Evolutionary conservation across 2,113 vertebrate species (phyloP), one percentile per base, ranked within the genome.

Genomic region (Pollimyrus isidori): DNA sequence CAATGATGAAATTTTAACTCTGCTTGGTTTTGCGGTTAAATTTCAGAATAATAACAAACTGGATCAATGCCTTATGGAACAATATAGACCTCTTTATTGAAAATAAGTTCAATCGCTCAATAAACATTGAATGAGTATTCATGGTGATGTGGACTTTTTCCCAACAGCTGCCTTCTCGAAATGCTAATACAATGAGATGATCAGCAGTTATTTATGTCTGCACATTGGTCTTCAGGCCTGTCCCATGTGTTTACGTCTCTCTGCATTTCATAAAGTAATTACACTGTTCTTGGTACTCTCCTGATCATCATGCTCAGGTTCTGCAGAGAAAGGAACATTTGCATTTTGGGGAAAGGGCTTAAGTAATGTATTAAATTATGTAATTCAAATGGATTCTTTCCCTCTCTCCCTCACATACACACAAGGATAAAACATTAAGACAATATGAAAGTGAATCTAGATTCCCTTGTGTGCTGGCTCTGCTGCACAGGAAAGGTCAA

Each of bases 211-310:
- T 45, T 91, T 58, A 46, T 48, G 42, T 46, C 21, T 48, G 82
- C 82, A 21, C 19, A 17, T 23, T 89, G 56, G 49, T 39, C 50
- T 42, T 83, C 65, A 30, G 42, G 9, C 45, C 82, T 21, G 7
- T 9, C 3, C 21, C 45, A 0, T 39, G 45, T 23, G 82, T 84
- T 93, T 93, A 91, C 93, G 93, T 93, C 93, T 84, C 92, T 94
- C 92, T 94, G 92, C 93, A 93, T 94, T 95, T 94, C 93, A 94
- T 93, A 92, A 95, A 93, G 91, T 92, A 15, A 91, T 82, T 89
- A 93, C 92, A 94, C 94, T 93, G 93, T 92, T 93, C 92, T 35
- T 76, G 73, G 73, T 39, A 35, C 26, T 17, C 11, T 76, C 69
- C 69, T 76, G 69, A 39, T 42, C 73, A 42, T 19, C 69, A 19